phyloP scores from a whole-genome alignment of 1,140 invertebrate genomes.

The Bombus superbus region DNA sequence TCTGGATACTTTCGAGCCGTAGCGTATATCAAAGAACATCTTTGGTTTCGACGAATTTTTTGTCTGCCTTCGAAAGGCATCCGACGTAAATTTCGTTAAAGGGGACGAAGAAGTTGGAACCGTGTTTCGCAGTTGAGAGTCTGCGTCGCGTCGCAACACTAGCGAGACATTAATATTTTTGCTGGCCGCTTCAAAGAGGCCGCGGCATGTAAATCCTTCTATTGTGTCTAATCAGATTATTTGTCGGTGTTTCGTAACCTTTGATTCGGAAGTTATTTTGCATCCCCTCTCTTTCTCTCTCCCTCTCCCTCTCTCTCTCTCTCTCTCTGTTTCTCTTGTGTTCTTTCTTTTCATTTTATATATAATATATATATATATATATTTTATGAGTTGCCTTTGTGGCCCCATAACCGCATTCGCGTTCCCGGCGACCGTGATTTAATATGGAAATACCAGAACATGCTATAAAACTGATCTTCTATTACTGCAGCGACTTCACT shows the following conservation, averaged over 20 bases:
- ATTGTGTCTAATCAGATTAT: slow-evolving; percentile 39
- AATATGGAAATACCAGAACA: slow-evolving; percentile 52
- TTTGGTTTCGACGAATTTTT: not conserved
- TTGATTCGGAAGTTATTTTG: not conserved
- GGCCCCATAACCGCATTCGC: slow-evolving; percentile 25
- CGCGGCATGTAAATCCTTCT: slow-evolving; percentile 16
- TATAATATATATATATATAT: not conserved
- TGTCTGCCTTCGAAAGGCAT: not conserved
- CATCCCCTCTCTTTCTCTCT: too few relatives aligned
- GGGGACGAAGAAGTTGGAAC: too few relatives aligned
- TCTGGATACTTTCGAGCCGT: too few relatives aligned
- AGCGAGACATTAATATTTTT: not conserved
- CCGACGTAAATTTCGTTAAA: too few relatives aligned
- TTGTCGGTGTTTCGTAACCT: slow-evolving; percentile 22
- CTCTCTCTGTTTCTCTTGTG: too few relatives aligned
- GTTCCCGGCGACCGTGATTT: slow-evolving; percentile 40
- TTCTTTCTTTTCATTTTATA: not conserved
- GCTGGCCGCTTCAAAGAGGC: not conserved
- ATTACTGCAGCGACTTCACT: slow-evolving; percentile 37
- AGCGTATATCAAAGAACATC: too few relatives aligned
- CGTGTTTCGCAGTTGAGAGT: too few relatives aligned
- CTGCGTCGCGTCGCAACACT: too few relatives aligned
- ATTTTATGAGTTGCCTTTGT: slow-evolving; percentile 37
- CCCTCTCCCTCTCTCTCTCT: too few relatives aligned
- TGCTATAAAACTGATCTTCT: slow-evolving; percentile 46